A percentile compares a stretch with the other conserved stretches of the same genome.
Evolutionary conservation across 2,888 invertebrate genomes (phyloP).

Genomic region (Adineta ricciae): DNA sequence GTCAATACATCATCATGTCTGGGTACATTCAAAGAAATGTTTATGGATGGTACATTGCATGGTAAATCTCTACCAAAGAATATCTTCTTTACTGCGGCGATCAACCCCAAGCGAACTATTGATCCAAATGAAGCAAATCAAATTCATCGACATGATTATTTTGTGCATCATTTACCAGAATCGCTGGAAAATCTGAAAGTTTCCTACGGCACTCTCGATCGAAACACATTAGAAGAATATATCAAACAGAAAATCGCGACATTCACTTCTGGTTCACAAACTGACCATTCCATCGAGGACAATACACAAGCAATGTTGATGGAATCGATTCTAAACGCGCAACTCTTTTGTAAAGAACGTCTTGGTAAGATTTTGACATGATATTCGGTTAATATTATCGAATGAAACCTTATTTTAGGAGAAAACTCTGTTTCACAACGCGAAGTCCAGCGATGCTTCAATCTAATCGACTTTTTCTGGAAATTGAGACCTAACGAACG

Average conservation of each 20-base stretch:
- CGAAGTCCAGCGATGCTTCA: background rate
- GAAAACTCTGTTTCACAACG: background rate
- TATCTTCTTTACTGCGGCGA: constrained; percentile 28
- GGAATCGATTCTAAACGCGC: background rate
- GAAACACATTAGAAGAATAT: background rate
- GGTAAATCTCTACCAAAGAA: background rate
- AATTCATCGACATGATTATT: background rate
- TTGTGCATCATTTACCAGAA: background rate
- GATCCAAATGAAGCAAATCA: background rate
- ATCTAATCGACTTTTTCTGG: background rate
- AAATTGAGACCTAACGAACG: background rate
- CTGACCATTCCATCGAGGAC: background rate
- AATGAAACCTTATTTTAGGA: background rate
- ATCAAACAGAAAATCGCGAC: background rate
- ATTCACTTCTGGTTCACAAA: background rate
- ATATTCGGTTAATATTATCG: no score
- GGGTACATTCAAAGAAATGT: background rate
- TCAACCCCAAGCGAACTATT: constrained; percentile 1
- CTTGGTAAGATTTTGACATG: background rate
- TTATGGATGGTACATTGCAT: background rate
- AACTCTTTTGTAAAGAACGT: background rate
- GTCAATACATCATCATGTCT: background rate
- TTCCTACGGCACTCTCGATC: background rate
- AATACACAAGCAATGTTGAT: background rate
- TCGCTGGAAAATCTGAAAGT: background rate